Conservation (phyloP, 2,888 invertebrate genomes). For the Oscheius onirici region DNA sequence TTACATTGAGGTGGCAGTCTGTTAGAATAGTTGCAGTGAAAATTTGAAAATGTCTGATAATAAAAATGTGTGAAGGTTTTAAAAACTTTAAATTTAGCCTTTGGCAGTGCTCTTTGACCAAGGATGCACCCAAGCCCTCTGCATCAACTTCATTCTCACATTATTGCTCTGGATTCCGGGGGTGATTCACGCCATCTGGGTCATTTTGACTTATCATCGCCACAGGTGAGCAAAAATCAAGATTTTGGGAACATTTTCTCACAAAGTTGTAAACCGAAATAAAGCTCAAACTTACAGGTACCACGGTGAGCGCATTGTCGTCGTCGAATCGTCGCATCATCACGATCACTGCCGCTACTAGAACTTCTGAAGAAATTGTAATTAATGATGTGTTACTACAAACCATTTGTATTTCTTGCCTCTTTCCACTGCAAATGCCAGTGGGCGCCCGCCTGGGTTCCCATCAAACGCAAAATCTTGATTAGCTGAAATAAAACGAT, state of each 20-base stretch:
- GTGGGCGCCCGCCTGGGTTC: neutral
- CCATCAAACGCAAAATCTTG: neutral
- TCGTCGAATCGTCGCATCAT: conserved; percentile 22
- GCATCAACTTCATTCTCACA: conserved; percentile 23
- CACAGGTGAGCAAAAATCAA: conserved; percentile 16
- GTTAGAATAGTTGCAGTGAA: no score
- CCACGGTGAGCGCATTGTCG: conserved; percentile 24
- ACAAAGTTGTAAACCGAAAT: neutral
- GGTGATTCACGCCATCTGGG: conserved; percentile 25
- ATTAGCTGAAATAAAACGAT: conserved; percentile 17
- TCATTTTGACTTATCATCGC: conserved; percentile 17
- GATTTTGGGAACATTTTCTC: neutral
- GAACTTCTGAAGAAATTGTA: neutral
- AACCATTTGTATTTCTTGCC: neutral
- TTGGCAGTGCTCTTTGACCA: conserved; percentile 27
- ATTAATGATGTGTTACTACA: neutral
- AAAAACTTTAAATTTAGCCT: conserved; percentile 10
- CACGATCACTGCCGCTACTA: conserved; percentile 21
- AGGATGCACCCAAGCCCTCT: conserved; percentile 24
- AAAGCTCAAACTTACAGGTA: conserved; percentile 5
- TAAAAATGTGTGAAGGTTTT: neutral
- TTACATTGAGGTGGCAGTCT: no score
- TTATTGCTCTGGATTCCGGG: conserved; percentile 25
- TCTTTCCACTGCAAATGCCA: neutral
- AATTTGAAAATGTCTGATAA: neutral